Base-by-base conservation (phyloP, 2,888 invertebrate species). In the Ctena decussata region DNA sequence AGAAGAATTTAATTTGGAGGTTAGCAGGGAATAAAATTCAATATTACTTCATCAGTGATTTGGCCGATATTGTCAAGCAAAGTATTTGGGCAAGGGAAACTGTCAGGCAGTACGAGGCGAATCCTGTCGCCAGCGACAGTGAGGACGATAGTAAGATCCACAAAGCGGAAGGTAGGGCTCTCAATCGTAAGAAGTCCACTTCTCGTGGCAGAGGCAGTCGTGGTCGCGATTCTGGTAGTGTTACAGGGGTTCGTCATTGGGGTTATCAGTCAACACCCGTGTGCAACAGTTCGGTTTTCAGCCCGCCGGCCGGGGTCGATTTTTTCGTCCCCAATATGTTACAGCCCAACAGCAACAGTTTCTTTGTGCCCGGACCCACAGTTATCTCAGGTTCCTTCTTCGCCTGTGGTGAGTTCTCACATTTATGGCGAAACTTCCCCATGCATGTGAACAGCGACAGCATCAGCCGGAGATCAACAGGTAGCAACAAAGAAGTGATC, bases 1-100 rank as follows among this genome's bases (percentile, higher is more conserved):
- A 86, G 6, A 72, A 78, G 21, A 79, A 81, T 3, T 35, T 83
- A 27, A 44, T n/a, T 6, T 81, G 84, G 86, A 79, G 46, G 44
- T 57, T 27, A 15, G 57, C 65, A 27, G 84, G 84, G 0, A 87
- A 87, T 71, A 87, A 84, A 46, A 37, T 70, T 21, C 85, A 85
- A 24, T 85, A 69, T 44, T 76, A 72, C 27, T 87, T 83, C 30
- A 85, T 83, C 46, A 44, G 18, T 37, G 79, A 81, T 12, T 30
- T 81, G 15, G 41, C 35, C 0, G 80, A 85, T 15, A 60, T 53
- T 32, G 30, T 83, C 3, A 37, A 21, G 8, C 82, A 87, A 32
- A 60, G 70, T n/a, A 15, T 35, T 37, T 84, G 77, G 84, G 84
- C 77, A 46, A 46, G 80, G 88, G 84, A 88, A 15, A 86, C 86